phyloP scores from a whole-genome alignment of 2,113 vertebrate species.

The Dunckerocampus dactyliophorus region DNA sequence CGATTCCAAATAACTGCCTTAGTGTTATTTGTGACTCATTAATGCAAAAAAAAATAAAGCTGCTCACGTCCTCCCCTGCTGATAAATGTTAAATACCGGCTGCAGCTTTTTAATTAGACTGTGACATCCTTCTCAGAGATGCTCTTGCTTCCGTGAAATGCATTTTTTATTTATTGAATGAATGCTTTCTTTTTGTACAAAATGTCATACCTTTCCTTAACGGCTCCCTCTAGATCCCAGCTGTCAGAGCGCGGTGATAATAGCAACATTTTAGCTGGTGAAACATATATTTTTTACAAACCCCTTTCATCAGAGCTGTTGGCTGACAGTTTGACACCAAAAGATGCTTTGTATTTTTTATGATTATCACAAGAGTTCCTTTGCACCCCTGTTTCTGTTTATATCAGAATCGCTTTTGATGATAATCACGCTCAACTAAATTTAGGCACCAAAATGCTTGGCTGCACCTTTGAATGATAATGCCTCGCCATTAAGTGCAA shows the following conservation, averaged over 20 bases:
- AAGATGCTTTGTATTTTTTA: conserved; percentile 36
- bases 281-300: conserved; percentile 4
- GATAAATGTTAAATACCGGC: conserved; percentile 19
- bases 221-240: conserved; percentile 23
- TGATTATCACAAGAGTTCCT: conserved; percentile 48
- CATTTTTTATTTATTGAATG: conserved; percentile 16
- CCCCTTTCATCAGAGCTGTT: conserved; percentile 37
- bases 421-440: conserved; percentile 55
- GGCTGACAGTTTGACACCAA: conserved; percentile 62
- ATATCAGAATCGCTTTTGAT: conserved; percentile 46
- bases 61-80: not conserved
- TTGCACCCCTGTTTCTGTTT: conserved; percentile 15
- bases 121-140: conserved; percentile 3
- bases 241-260: not conserved
- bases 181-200: conserved; percentile 6
- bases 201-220: conserved; percentile 13
- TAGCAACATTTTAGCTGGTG: not conserved
- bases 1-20: not conserved
- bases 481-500: conserved; percentile 9
- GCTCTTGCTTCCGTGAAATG: conserved; percentile 18
- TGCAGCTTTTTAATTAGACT: conserved; percentile 1
- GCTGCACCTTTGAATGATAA: conserved; percentile 3
- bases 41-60: not conserved
- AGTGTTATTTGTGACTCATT: not conserved
- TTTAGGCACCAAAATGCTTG: conserved; percentile 54